Base-by-base conservation (phyloP, 2,888 invertebrate genomes). In the Agrochola lychnidis region DNA sequence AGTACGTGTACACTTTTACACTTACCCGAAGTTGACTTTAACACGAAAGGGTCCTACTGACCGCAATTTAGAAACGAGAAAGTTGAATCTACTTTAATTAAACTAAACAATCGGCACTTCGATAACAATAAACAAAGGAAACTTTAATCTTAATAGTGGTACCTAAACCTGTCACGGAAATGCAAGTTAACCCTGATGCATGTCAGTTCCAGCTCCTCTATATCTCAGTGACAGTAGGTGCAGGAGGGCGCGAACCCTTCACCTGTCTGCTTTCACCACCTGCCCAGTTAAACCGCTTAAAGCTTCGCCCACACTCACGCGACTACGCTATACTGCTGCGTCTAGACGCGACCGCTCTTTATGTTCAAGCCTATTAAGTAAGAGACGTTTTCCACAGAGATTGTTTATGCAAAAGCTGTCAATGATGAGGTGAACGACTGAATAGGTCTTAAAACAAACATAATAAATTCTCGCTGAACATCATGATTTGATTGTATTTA, bases 191-290 rank as follows among this genome's bases (percentile, higher is more conserved):
- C 19, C n/a, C 7, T 66, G 40, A 70, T 53, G 53, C 40, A 76
- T 69, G 53, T 64, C 72, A 9, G 42, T 75, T 84, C 87, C 74
- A 82, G 63, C 19, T 53, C 36, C 25, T 78, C 14, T 78, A 76
- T 36, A 68, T 79, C 61, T 56, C 10, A 40, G 70, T 66, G 68
- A 51, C 57, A 70, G 68, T 64, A 70, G 73, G 73, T 71, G 76
- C 67, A 72, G 61, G 61, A 81, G 83, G 86, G 89, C 79, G 86
- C 83, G 89, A 90, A 87, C 89, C 89, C 88, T 89, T 92, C 92
- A 91, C 93, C 92, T 94, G 94, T 94, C 93, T 90, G 89, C 93
- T 92, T 92, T 91, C 89, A 85, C 89, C 90, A 85, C 88, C 90
- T 90, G 87, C 87, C 85, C 78, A 86, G 90, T 88, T 93, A 93